Percentiles rank a stretch among this genome's conserved stretches.
phyloP scores from a whole-genome alignment of 2,797 vertebrate genomes.

The Pseudomugil tenellus region DNA sequence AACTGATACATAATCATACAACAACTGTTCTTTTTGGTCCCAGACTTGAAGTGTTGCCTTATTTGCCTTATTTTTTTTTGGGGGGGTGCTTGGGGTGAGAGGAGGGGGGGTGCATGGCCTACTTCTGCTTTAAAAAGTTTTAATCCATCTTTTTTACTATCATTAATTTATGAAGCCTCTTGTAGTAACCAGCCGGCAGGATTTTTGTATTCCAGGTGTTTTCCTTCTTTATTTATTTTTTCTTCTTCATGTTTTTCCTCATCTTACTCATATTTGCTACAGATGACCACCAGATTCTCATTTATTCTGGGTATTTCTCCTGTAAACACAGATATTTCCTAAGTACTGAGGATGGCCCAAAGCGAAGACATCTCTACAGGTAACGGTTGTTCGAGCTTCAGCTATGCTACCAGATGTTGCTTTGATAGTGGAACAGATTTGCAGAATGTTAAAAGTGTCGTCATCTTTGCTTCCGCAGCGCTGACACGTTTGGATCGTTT shows the following conservation, averaged over 20 bases:
- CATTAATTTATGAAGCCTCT: constrained; percentile 43
- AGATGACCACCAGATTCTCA: not conserved
- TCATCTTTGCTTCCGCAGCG: constrained; percentile 74
- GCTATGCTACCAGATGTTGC: not conserved
- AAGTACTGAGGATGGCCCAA: constrained; percentile 94
- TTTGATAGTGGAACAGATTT: not conserved
- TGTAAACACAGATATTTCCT: constrained; percentile 89
- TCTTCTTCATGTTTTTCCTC: not conserved
- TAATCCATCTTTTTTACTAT: not conserved
- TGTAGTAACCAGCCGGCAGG: not conserved
- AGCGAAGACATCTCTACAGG: constrained; percentile 93
- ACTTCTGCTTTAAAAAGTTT: constrained; percentile 33
- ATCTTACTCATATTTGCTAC: not conserved
- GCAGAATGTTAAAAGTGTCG: not conserved
- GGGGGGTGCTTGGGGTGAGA: not conserved
- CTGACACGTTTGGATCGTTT: constrained; percentile 91
- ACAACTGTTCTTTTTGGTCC: constrained; percentile 9
- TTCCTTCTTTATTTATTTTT: not conserved
- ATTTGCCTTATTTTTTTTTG: not conserved
- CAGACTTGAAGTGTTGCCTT: not conserved
- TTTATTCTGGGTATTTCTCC: not conserved
- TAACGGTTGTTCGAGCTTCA: constrained; percentile 34
- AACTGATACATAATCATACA: constrained; percentile 22
- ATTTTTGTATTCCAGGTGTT: constrained; percentile 1
- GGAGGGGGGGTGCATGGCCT: constrained; percentile 1